Evolutionary conservation across 2,888 invertebrate species (phyloP).

Genomic region (Latrodectus hesperus): DNA sequence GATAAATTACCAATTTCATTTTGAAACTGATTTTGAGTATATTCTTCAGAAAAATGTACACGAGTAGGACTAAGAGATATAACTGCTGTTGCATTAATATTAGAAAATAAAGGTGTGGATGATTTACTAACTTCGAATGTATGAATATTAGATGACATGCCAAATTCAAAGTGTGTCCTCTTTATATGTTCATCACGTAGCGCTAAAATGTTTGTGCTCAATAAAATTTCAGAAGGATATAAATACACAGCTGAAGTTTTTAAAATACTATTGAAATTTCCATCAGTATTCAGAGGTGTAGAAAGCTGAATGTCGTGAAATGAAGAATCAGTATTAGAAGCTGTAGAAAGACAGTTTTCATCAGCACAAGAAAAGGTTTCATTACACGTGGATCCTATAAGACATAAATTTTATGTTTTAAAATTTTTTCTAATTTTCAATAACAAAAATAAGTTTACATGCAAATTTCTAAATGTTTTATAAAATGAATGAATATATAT

Average conservation of each 20-base stretch:
- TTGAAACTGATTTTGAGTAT: constrained; percentile 7
- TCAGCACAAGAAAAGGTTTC: constrained; percentile 51
- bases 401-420: background rate
- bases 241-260: constrained; percentile 8
- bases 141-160: no score
- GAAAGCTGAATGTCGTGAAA: constrained; percentile 8
- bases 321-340: background rate
- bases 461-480: no score
- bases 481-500: no score
- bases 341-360: constrained; percentile 23
- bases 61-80: constrained; percentile 28
- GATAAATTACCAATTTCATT: constrained; percentile 20
- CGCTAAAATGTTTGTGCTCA: constrained; percentile 10
- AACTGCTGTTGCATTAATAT: constrained; percentile 1
- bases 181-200: background rate
- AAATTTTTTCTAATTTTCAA: no score
- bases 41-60: constrained; percentile 12
- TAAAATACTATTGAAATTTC: background rate
- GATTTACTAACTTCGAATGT: constrained; percentile 27
- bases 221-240: constrained; percentile 39
- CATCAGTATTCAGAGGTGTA: constrained; percentile 31
- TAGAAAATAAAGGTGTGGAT: constrained; percentile 8
- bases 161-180: constrained; percentile 12
- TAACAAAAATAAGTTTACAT: no score
- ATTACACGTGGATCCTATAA: constrained; percentile 61